phyloP scores from a whole-genome alignment of 2,797 vertebrate species.

The Coracias cyanogaster region DNA sequence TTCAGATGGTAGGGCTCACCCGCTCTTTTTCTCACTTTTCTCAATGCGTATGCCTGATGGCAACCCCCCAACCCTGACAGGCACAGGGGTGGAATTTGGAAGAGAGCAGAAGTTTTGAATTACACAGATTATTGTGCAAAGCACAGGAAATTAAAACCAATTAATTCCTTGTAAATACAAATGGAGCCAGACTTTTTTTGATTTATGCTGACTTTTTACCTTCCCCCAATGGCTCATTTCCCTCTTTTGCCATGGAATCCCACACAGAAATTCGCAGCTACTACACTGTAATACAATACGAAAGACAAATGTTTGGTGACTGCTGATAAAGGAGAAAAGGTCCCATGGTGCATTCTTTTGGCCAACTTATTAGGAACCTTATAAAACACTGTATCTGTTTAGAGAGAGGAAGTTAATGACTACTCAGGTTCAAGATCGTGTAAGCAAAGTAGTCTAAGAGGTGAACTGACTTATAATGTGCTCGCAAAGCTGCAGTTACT shows the following conservation, averaged over 20 bases:
- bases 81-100: not conserved
- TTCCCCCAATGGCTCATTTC: slow-evolving; percentile 18
- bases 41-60: not conserved
- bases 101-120: slow-evolving; percentile 50
- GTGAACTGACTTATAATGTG: slow-evolving; percentile 23
- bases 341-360: slow-evolving; percentile 40
- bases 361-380: slow-evolving; percentile 27
- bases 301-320: slow-evolving; percentile 58
- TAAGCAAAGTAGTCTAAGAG: slow-evolving; percentile 54
- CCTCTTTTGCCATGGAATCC: slow-evolving; percentile 10
- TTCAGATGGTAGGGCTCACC: not conserved
- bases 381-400: slow-evolving; percentile 38
- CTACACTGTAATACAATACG: slow-evolving; percentile 20
- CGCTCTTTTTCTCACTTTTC: not conserved
- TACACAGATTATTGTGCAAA: slow-evolving; percentile 57
- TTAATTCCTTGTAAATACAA: slow-evolving; percentile 74
- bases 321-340: slow-evolving; percentile 65
- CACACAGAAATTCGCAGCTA: not conserved
- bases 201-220: slow-evolving; percentile 51
- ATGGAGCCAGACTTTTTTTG: slow-evolving; percentile 59
- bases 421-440: slow-evolving; percentile 45
- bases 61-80: not conserved
- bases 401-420: slow-evolving; percentile 22
- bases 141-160: slow-evolving; percentile 73
- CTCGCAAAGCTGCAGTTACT: not conserved